phyloP scores from a whole-genome alignment of 2,888 invertebrate genomes.

The Poecilobothrus nobilitatus region DNA sequence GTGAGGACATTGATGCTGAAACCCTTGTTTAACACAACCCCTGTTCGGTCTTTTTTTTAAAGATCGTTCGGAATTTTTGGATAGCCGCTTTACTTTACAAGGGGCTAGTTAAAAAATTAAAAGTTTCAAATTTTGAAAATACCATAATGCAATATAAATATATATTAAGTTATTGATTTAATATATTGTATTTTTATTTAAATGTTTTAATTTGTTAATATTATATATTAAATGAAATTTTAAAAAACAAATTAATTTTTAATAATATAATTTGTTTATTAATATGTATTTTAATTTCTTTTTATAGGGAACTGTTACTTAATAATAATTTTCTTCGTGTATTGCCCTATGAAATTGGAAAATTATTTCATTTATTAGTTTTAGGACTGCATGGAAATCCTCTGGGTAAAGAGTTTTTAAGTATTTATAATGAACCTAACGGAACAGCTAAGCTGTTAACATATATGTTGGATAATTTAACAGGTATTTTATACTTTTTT shows the following conservation, averaged over 20 bases:
- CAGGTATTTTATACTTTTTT: slow-evolving; percentile 55
- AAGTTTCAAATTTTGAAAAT: no score
- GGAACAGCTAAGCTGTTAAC: slow-evolving; percentile 90
- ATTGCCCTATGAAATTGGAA: slow-evolving; percentile 94
- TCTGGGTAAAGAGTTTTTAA: slow-evolving; percentile 82
- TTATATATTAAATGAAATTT: no score
- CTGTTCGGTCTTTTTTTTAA: slow-evolving; percentile 29
- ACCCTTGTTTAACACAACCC: slow-evolving; percentile 45
- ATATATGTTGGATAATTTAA: slow-evolving; percentile 91
- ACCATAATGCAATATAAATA: no score
- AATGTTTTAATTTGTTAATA: no score
- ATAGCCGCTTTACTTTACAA: slow-evolving; percentile 61
- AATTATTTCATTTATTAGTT: slow-evolving; percentile 90
- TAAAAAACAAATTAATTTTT: not conserved
- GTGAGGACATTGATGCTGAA: slow-evolving; percentile 81
- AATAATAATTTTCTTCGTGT: slow-evolving; percentile 90
- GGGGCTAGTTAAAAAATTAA: slow-evolving; percentile 26
- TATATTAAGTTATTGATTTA: no score
- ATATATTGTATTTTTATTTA: no score
- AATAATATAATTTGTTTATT: slow-evolving; percentile 17
- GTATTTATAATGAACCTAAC: slow-evolving; percentile 85
- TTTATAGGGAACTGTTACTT: slow-evolving; percentile 77
- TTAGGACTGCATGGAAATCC: slow-evolving; percentile 92
- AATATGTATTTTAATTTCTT: slow-evolving; percentile 8
- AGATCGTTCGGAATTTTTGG: slow-evolving; percentile 71